phyloP scores from a whole-genome alignment of 2,113 vertebrate genomes.

The Brachypodius melanocephalos region DNA sequence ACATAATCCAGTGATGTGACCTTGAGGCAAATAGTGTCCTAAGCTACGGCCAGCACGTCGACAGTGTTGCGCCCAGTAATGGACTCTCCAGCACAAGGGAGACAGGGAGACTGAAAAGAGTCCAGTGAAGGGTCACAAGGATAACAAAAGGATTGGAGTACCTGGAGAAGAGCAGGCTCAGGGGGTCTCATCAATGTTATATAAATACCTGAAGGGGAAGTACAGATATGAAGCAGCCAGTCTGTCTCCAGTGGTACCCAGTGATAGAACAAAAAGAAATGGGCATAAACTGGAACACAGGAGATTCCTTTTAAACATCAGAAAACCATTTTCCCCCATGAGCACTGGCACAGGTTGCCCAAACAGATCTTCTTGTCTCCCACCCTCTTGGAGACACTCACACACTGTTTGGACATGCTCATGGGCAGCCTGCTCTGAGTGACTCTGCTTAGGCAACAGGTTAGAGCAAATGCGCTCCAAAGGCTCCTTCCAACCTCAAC shows the following conservation, averaged over 20 bases:
- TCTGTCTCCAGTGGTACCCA: not conserved
- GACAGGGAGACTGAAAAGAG: not conserved
- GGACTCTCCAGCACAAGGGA: not conserved
- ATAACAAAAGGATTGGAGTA: not conserved
- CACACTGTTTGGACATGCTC: not conserved
- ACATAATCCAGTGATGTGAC: not conserved
- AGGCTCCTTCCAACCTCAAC: not conserved
- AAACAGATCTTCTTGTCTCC: not conserved
- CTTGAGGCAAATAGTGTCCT: rapidly evolving
- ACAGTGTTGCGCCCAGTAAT: not conserved
- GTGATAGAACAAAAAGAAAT: not conserved
- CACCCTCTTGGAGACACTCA: not conserved
- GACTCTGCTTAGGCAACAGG: not conserved
- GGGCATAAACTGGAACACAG: not conserved
- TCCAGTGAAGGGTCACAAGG: not conserved
- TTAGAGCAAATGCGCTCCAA: not conserved
- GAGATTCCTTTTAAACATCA: not conserved
- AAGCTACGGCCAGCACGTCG: rapidly evolving
- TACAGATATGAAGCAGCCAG: not conserved
- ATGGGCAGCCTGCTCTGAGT: not conserved
- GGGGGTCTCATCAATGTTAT: not conserved
- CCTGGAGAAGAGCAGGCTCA: not conserved
- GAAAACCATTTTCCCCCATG: not conserved
- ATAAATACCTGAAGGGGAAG: not conserved
- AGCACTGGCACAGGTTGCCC: not conserved